Conservation (phyloP, 2,797 vertebrate genomes). For the Hoplostethus atlanticus region DNA sequence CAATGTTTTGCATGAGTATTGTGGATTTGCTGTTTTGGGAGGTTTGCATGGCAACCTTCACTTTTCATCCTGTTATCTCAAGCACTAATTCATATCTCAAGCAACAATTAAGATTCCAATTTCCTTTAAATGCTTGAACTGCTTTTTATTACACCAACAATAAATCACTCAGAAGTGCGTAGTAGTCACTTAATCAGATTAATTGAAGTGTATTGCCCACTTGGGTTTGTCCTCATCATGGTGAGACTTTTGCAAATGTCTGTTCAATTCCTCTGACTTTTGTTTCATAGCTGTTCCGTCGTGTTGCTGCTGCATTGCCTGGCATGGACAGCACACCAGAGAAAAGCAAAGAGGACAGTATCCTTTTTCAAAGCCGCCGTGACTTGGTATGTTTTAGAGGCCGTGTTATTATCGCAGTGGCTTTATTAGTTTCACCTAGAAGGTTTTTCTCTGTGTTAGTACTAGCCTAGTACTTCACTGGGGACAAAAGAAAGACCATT, state of each 20-base stretch:
- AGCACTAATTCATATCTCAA: slow-evolving; percentile 11
- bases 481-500: neutral
- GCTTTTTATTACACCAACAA: slow-evolving; percentile 17
- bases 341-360: slow-evolving; percentile 95
- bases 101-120: slow-evolving; percentile 18
- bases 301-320: slow-evolving; percentile 91
- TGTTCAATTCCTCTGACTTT: slow-evolving; percentile 9
- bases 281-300: slow-evolving; percentile 88
- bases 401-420: neutral
- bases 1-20: slow-evolving; percentile 33
- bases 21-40: slow-evolving; percentile 39
- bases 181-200: neutral
- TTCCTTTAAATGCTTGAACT: slow-evolving; percentile 28
- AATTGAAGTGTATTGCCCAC: too few species aligned
- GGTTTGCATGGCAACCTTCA: slow-evolving; percentile 22
- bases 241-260: neutral
- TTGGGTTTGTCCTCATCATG: too few species aligned
- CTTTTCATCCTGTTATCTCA: slow-evolving; percentile 23
- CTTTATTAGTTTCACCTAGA: neutral
- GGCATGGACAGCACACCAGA: slow-evolving; percentile 92
- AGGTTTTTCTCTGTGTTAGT: too few species aligned
- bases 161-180: neutral
- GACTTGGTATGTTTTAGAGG: neutral
- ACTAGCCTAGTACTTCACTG: neutral
- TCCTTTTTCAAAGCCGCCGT: slow-evolving; percentile 80